Evolutionary conservation across 2,113 vertebrate species (phyloP), one percentile per base, ranked within the genome.

Genomic region (Tauraco erythrolophus): DNA sequence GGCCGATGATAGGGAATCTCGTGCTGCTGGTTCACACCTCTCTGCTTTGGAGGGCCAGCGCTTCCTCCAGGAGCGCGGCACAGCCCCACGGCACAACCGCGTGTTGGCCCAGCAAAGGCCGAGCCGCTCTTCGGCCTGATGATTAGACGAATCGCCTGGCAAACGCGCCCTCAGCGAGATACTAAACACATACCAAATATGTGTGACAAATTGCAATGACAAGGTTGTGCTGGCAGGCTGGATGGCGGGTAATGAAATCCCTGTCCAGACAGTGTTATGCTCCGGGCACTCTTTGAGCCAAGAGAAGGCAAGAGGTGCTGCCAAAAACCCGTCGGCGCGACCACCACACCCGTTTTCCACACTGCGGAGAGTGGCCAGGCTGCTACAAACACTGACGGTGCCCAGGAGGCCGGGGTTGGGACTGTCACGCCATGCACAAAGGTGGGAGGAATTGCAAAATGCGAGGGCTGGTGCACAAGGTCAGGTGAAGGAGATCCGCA

Each of bases 201-300:
- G 48, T 91, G 90, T 89, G 95, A 93, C 96, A 93, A 93, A 96
- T 84, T 6, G 90, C 92, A 78, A 41, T 87, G 85, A 91, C 90
- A 87, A 84, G 96, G 92, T 48, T 76, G 76, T 0, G 5, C 88
- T 91, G 93, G 89, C 88, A 83, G 92, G 66, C 95, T 37, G 89
- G 51, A 81, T 14, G 85, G 68, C 2, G 5, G 77, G 76, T 58
- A 72, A 83, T 3, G 69, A 91, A 92, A 93, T 82, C 85, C 65
- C 88, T 60, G 65, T 79, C 72, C 90, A 80, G 93, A 92, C 93
- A 90, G 81, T 2, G 66, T 68, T 88, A 6, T 0, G 6, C 50
- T 94, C 51, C 0, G 2, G 91, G 83, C 61, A 53, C 74, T n/a
- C 75, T 76, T 22, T 46, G 83, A 92, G 91, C 71, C 62, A 31